Conservation (phyloP, 1,140 invertebrate species). For the Sinonovacula constricta region DNA sequence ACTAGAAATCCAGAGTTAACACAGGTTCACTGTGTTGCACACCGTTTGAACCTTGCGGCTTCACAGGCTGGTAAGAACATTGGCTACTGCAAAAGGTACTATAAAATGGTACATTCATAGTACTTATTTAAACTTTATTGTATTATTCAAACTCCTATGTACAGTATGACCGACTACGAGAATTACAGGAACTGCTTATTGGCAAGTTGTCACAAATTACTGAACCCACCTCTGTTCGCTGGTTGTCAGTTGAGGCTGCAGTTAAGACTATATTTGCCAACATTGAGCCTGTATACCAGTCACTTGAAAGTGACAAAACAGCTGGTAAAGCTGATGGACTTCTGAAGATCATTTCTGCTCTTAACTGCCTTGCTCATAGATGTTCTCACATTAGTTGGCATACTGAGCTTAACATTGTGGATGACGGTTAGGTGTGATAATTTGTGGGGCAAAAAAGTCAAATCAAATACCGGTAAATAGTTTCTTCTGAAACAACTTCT, state of each 20-base stretch:
- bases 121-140: no score
- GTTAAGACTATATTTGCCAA: background rate
- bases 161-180: background rate
- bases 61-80: background rate
- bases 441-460: no score
- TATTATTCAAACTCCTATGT: background rate
- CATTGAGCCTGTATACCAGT: background rate
- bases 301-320: background rate
- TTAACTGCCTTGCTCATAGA: background rate
- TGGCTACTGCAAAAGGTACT: background rate
- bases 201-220: background rate
- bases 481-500: no score
- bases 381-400: background rate
- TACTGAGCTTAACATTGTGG: background rate
- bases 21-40: background rate
- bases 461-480: no score
- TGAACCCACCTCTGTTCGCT: background rate
- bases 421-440: no score
- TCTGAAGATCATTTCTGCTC: background rate
- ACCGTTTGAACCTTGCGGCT: constrained; percentile 9
- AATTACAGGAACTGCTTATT: background rate
- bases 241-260: constrained; percentile 14
- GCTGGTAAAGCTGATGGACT: background rate
- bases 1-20: background rate
- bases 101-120: background rate